A percentile compares a stretch with the other conserved stretches of the same genome.
Evolutionary conservation across 2,113 vertebrate species (phyloP).

Genomic region (Odocoileus virginianus): DNA sequence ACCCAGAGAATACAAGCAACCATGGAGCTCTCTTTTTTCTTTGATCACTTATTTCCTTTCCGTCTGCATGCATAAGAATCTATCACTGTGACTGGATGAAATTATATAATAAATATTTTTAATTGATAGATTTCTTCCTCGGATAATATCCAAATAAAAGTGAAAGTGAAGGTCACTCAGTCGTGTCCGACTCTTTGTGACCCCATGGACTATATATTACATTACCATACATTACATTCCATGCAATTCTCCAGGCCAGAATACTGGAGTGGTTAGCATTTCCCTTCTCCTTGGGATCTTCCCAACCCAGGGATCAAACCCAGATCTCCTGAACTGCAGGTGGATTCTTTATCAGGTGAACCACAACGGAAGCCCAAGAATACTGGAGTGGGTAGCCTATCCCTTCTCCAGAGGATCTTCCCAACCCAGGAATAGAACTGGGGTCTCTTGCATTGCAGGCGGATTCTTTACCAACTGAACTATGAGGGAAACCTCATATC

Average conservation of each 20-base stretch:
- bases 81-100: background rate
- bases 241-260: background rate
- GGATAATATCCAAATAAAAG: background rate
- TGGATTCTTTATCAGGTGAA: background rate
- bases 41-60: background rate
- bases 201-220: background rate
- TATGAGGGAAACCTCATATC: background rate
- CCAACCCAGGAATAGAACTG: background rate
- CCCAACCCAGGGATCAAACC: background rate
- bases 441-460: background rate
- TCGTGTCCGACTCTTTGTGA: background rate
- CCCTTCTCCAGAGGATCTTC: background rate
- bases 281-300: background rate
- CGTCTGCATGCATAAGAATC: background rate
- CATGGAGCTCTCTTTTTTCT: background rate
- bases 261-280: background rate
- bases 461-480: background rate
- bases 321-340: background rate
- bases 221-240: background rate
- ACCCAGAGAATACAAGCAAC: background rate
- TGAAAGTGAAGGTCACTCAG: background rate
- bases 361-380: background rate
- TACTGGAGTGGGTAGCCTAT: background rate
- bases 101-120: background rate
- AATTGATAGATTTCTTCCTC: background rate